Evolutionary conservation across 2,113 vertebrate genomes (phyloP), one percentile per base, ranked within the genome.

Genomic region (Prionailurus bengalensis): DNA sequence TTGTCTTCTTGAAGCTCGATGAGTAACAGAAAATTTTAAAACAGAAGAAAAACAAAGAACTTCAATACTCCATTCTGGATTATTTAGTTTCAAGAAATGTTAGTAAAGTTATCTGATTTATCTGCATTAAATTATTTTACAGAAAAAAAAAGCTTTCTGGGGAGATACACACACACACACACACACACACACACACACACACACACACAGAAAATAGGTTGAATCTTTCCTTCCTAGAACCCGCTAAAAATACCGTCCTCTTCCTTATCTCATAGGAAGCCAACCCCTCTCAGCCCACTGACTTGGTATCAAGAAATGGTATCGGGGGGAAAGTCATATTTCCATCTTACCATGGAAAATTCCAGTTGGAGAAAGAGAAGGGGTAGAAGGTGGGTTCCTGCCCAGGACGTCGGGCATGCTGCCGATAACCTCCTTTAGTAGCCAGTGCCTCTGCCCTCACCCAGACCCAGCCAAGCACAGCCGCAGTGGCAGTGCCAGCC

Each of bases 51-150:
- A 73, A 87, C 19, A 94, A 73, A 87, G 31, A 91, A 80, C 14
- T 16, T 92, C 42, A 91, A 78, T 65, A 21, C 23, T 68, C 76
- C 94, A 14, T 63, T 92, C 66, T 82, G n/a, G 42, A 65, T 66
- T n/a, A 66, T 80, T 93, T 58, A 63, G 53, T 89, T 97, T 94
- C 33, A 76, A 91, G 66, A 81, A 42, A 78, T 93, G n/a, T 23
- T 83, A 83, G 7, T 42, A 79, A 96, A 89, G 61, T 66, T 79
- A 66, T 55, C 61, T 88, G 74, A 78, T 68, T 58, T 91, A 73
- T n/a, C 70, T 55, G 12, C 21, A 70, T 91, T 81, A 78, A 80
- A 55, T 89, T 87, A 76, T 92, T 51, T 42, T 97, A 88, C 11
- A 70, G 23, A 45, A 17, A 17, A 45, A 84, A n/a, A 90, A 88